Evolutionary conservation across 2,888 invertebrate genomes (phyloP).

Genomic region (Chirona hameri): DNA sequence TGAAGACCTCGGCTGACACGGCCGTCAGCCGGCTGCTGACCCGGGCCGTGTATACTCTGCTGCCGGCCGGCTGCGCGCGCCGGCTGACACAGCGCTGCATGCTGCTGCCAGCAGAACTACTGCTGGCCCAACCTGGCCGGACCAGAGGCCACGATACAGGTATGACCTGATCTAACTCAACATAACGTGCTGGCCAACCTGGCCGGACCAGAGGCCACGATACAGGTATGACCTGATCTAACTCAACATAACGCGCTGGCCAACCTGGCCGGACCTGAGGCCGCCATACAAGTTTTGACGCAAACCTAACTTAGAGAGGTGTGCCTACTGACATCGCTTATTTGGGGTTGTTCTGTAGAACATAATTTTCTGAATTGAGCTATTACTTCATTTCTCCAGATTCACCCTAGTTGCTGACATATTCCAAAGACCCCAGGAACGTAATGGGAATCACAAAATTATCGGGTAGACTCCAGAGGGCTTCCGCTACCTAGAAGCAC

Average conservation of each 20-base stretch:
- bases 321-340: no score
- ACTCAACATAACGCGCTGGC: no score
- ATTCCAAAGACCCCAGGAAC: no score
- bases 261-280: conserved; percentile 33
- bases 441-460: no score
- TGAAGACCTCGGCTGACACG: conserved; percentile 44
- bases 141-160: conserved; percentile 35
- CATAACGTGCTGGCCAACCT: conserved; percentile 43
- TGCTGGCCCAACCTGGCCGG: conserved; percentile 22
- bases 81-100: conserved; percentile 49
- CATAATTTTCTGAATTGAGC: no score
- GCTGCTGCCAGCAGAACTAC: conserved; percentile 49
- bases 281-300: conserved; percentile 43
- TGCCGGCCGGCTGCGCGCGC: conserved; percentile 43
- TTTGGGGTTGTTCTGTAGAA: no score
- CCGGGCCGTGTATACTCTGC: conserved; percentile 48
- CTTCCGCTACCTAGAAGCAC: no score
- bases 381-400: no score
- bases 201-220: conserved; percentile 35
- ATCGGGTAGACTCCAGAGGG: no score
- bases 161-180: conserved; percentile 50
- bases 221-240: conserved; percentile 48
- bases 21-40: conserved; percentile 46
- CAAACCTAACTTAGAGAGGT: no score
- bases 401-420: no score